Conservation (phyloP, 2,113 vertebrate species). For the Cochlearius cochlearius region DNA sequence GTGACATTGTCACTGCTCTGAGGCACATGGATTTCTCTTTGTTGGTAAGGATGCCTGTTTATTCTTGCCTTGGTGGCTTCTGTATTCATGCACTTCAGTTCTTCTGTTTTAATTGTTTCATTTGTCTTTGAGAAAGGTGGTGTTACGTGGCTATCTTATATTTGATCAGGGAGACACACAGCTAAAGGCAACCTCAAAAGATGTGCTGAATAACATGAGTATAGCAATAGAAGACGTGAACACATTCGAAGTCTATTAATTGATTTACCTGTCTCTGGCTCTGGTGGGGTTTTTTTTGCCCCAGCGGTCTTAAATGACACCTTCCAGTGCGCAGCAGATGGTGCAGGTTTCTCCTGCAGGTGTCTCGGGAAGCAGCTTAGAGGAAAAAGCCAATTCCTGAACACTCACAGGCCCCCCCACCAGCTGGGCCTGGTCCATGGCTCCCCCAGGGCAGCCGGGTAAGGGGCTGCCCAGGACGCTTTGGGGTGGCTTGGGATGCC, state of each 20-base stretch:
- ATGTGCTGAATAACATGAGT: neutral
- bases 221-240: neutral
- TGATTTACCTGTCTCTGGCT: neutral
- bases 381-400: neutral
- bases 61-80: neutral
- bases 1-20: neutral
- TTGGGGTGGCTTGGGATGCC: fast-evolving
- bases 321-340: neutral
- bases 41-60: neutral
- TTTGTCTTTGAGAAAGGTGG: neutral
- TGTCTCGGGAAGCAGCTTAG: neutral
- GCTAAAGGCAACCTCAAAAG: neutral
- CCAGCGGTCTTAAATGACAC: neutral
- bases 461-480: neutral
- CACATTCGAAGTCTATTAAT: neutral
- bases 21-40: neutral
- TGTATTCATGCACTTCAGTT: neutral
- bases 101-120: neutral
- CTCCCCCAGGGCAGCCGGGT: neutral
- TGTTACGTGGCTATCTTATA: neutral
- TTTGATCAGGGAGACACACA: neutral
- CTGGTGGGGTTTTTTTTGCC: neutral
- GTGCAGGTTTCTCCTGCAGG: neutral
- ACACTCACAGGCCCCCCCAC: neutral
- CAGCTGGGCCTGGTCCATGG: fast-evolving